Conservation (phyloP, 2,797 vertebrate genomes). For the Scyliorhinus canicula region DNA sequence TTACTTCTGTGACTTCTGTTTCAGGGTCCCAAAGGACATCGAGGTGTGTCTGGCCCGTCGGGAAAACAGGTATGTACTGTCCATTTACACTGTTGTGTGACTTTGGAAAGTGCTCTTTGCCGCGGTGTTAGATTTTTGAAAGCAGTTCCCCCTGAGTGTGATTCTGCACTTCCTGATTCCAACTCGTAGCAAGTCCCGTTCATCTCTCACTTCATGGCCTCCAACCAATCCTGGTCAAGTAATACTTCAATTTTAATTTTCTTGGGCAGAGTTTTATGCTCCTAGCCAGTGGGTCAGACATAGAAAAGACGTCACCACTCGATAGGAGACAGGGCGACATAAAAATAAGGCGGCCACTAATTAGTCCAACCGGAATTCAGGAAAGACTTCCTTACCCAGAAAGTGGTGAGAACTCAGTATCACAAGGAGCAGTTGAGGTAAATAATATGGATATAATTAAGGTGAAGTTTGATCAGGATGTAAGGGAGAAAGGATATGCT, state of each 20-base stretch:
- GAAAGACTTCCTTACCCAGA: not conserved
- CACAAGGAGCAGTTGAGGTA: not conserved
- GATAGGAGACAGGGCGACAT: too few relatives aligned
- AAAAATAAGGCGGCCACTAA: not conserved
- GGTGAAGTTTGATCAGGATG: not conserved
- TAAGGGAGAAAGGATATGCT: not conserved
- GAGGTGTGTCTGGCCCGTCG: slow-evolving; percentile 59
- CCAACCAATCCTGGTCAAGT: not conserved
- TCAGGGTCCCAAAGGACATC: slow-evolving; percentile 71
- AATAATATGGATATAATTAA: not conserved
- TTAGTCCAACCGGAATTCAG: not conserved
- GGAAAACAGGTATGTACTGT: slow-evolving; percentile 68
- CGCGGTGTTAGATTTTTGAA: not conserved
- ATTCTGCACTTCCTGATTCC: too few relatives aligned
- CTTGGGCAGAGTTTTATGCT: too few relatives aligned
- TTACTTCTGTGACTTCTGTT: slow-evolving; percentile 44
- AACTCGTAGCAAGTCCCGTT: not conserved
- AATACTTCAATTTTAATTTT: not conserved
- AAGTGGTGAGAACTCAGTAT: not conserved
- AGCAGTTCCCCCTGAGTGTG: not conserved
- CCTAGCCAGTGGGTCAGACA: too few relatives aligned
- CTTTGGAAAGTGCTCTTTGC: not conserved
- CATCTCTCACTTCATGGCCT: not conserved
- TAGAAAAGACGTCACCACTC: too few relatives aligned
- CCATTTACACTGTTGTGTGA: not conserved